These are phyloP conservation scores for Brachionus rotundiformis DNA, from an alignment of 1,140 invertebrate species.

Conservation along the genomic window DNA sequence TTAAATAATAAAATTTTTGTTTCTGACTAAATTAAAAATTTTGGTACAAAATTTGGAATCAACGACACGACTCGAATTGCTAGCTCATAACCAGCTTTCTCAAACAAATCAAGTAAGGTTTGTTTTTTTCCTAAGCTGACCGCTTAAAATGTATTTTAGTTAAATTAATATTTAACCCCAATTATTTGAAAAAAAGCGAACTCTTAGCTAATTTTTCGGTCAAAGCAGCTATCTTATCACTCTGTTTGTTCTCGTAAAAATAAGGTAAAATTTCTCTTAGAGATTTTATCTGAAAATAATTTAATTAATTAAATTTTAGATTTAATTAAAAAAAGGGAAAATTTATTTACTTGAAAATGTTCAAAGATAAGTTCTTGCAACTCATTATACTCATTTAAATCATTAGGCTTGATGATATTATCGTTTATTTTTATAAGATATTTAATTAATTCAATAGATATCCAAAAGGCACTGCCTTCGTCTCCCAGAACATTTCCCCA, in stretches of 20 bases:
- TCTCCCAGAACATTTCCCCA: slow-evolving; percentile 93
- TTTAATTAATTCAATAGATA: slow-evolving; percentile 80
- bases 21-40: neutral
- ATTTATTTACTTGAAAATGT: slow-evolving; percentile 39
- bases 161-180: neutral
- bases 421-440: slow-evolving; percentile 54
- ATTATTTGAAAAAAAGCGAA: neutral
- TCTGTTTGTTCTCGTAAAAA: slow-evolving; percentile 30
- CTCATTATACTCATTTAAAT: neutral
- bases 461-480: slow-evolving; percentile 79
- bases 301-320: neutral
- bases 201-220: slow-evolving; percentile 47
- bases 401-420: neutral
- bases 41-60: neutral
- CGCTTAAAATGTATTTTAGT: neutral
- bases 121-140: neutral
- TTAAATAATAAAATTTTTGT: neutral
- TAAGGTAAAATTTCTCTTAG: slow-evolving; percentile 36
- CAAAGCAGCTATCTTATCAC: slow-evolving; percentile 38
- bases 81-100: slow-evolving; percentile 34
- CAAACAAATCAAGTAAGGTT: slow-evolving; percentile 45
- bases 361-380: slow-evolving; percentile 15
- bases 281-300: slow-evolving; percentile 24
- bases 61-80: neutral
- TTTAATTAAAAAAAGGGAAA: neutral